Evolutionary conservation across 2,113 vertebrate genomes (phyloP), one percentile per base, ranked within the genome.

Genomic region (Tupaia tana): DNA sequence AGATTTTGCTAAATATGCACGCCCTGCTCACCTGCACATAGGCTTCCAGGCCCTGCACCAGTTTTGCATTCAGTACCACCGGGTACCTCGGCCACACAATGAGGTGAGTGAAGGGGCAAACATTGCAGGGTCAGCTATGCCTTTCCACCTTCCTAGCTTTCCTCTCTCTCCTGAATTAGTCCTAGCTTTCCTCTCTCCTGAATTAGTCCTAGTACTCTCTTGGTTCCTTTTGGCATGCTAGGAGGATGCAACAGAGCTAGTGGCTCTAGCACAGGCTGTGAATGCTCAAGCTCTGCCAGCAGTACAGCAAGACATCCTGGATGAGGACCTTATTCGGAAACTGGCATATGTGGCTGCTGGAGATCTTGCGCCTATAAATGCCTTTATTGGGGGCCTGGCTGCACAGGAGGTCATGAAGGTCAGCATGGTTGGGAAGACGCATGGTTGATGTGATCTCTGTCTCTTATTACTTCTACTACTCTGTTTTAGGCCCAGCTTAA

Each of bases 351-450:
- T 99, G 90, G 97, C 98, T 70, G 98, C 98, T 18, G 99, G 99
- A 0, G 99, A 99, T 95, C 96, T 99, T 86, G 99, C 99, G 0
- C 99, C 99, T 0, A 75, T 99, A 86, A 99, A 99, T 54, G 99
- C 99, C 67, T 99, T 99, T 43, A 99, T 99, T 58, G 99, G 99
- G 0, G 99, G 99, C 0, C 95, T 99, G 83, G 99, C 99, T 3
- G 99, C 99, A 6, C 99, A 99, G 98, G 99, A 99, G 97, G 99
- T 99, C 91, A 99, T 99, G 99, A 99, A 99, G 99, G 99, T 99
- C 95, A 95, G 82, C 18, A 19, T 52, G 15, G 3, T 14, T 75
- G 7, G 61, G 66, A 16, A 43, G 52, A 9, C 6, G 31, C 29
- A 54, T 59, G 43, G 79, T 19, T 64, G 64, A 3, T 43, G 43